Conservation (phyloP, 2,888 invertebrate species). For the Lobophora halterata region DNA sequence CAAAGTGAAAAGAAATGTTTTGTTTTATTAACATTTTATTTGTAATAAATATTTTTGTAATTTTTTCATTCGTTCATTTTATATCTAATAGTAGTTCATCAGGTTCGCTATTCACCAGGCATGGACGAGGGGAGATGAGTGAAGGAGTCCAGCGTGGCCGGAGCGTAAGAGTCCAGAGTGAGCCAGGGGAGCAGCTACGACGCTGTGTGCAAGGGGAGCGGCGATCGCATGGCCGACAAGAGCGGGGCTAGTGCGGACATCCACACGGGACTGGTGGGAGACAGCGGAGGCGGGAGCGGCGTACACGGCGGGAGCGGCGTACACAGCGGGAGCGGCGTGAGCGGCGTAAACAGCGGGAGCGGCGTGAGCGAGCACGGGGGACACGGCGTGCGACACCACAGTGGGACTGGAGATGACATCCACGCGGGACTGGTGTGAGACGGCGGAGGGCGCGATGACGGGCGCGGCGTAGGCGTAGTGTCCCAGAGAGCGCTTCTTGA, state of each 20-base stretch:
- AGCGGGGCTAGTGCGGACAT: constrained; percentile 50
- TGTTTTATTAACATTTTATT: constrained; percentile 21
- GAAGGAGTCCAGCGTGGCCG: constrained; percentile 26
- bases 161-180: constrained; percentile 42
- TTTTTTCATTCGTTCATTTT: constrained; percentile 34
- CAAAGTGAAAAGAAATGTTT: constrained; percentile 2
- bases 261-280: constrained; percentile 63
- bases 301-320: constrained; percentile 30
- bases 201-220: constrained; percentile 39
- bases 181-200: constrained; percentile 33
- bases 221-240: constrained; percentile 46
- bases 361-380: constrained; percentile 29
- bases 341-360: constrained; percentile 39
- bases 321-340: constrained; percentile 33
- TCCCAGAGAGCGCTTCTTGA: constrained; percentile 53
- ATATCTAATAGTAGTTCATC: constrained; percentile 52
- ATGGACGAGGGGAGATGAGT: constrained; percentile 48
- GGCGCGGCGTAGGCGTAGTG: constrained; percentile 45
- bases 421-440: constrained; percentile 53
- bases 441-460: constrained; percentile 36
- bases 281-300: constrained; percentile 47
- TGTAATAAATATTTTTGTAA: constrained; percentile 44
- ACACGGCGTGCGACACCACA: constrained; percentile 26
- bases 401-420: constrained; percentile 46
- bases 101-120: constrained; percentile 66